phyloP scores from a whole-genome alignment of 2,888 invertebrate species.

The Xanthia togata region DNA sequence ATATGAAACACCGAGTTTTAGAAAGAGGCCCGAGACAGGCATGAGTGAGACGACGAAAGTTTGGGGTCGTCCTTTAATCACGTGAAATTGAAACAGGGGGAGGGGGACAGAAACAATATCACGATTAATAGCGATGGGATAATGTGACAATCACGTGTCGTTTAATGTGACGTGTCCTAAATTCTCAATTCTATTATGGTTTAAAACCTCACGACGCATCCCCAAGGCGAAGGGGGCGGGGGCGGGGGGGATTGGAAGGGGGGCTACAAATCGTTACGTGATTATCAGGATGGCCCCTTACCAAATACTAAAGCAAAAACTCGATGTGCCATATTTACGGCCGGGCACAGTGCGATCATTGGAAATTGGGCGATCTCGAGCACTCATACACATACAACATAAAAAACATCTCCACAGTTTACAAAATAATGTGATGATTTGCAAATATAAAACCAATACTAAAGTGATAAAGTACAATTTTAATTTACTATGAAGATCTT shows the following conservation, averaged over 20 bases:
- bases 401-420: constrained; percentile 6
- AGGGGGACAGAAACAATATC: not conserved
- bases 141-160: not conserved
- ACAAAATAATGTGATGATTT: constrained; percentile 42
- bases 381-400: constrained; percentile 35
- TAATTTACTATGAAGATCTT: constrained; percentile 18
- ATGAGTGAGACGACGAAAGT: not conserved
- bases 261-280: not conserved
- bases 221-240: not conserved
- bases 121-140: not conserved
- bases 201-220: not conserved
- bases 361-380: constrained; percentile 26
- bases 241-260: not conserved
- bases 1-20: not conserved
- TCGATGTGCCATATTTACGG: not conserved
- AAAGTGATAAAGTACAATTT: constrained; percentile 40
- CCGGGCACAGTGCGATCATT: not conserved
- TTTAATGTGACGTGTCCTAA: not conserved
- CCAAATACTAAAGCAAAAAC: not conserved
- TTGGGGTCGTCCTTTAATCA: not conserved
- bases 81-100: not conserved
- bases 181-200: not conserved
- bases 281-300: not conserved
- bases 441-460: constrained; percentile 41
- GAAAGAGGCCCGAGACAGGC: too few relatives aligned